phyloP scores from a whole-genome alignment of 2,113 vertebrate species.

The Gorsachius goisagi region DNA sequence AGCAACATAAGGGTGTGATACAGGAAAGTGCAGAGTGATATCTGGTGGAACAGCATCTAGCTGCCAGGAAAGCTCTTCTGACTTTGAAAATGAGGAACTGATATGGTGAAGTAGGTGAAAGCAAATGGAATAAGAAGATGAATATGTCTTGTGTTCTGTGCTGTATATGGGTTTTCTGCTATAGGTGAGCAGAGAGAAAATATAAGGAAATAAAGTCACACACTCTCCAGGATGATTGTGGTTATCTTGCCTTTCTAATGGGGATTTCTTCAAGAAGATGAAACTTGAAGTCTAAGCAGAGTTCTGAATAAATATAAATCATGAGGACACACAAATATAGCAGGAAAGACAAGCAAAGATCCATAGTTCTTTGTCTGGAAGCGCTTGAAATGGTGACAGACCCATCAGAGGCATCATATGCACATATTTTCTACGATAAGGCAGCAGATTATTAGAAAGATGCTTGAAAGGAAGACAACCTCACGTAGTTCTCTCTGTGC shows the following conservation, averaged over 20 bases:
- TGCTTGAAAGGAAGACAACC: background rate
- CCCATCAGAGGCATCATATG: background rate
- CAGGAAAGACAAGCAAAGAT: background rate
- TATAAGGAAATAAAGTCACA: background rate
- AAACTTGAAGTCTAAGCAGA: background rate
- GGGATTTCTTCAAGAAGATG: background rate
- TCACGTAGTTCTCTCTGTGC: background rate
- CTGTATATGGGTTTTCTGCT: background rate
- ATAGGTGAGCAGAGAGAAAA: background rate
- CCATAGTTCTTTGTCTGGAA: background rate
- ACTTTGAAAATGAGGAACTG: background rate
- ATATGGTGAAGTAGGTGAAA: background rate
- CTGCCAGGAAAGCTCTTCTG: background rate
- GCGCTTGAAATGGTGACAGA: conserved; percentile 31
- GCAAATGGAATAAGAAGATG: background rate
- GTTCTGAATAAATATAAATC: background rate
- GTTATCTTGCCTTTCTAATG: background rate
- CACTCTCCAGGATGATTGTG: background rate
- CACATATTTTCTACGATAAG: conserved; percentile 35
- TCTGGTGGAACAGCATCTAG: background rate
- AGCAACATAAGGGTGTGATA: background rate
- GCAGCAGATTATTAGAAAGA: conserved; percentile 1
- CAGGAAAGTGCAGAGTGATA: background rate
- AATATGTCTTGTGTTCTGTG: background rate
- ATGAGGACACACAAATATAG: background rate